phyloP scores from a whole-genome alignment of 2,113 vertebrate species.

The Carassius auratus region DNA sequence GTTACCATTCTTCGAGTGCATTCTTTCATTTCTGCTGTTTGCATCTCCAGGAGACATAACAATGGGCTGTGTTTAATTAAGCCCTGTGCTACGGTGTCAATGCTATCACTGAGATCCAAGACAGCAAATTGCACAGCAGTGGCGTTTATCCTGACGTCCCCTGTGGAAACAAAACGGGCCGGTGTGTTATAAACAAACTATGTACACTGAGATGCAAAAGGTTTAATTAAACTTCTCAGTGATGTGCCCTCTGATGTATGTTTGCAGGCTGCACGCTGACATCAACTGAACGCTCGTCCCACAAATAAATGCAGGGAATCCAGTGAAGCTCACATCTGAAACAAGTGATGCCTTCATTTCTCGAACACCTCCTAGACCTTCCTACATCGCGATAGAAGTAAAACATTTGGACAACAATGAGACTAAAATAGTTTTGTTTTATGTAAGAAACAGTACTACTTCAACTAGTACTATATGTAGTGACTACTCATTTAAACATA shows the following conservation, averaged over 20 bases:
- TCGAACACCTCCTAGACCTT: not conserved
- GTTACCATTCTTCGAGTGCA: constrained; percentile 25
- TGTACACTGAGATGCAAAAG: not conserved
- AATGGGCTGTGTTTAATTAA: constrained; percentile 42
- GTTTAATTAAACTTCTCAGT: constrained; percentile 39
- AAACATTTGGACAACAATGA: not conserved
- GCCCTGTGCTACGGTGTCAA: constrained; percentile 32
- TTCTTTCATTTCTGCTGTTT: constrained; percentile 18
- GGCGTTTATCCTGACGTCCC: constrained; percentile 13
- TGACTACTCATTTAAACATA: too few relatives aligned
- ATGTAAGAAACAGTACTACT: not conserved
- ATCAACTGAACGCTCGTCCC: not conserved
- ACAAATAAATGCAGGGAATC: not conserved
- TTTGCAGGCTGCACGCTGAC: not conserved
- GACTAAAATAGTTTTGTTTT: not conserved
- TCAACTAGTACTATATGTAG: too few relatives aligned
- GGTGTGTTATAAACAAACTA: constrained; percentile 17
- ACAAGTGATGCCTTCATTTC: not conserved
- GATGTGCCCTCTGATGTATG: constrained; percentile 1
- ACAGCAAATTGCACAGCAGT: not conserved
- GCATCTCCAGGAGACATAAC: constrained; percentile 40
- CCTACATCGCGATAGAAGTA: not conserved
- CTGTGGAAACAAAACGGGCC: constrained; percentile 17
- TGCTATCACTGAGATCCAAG: constrained; percentile 24
- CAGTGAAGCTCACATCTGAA: not conserved